phyloP scores from a whole-genome alignment of 2,888 invertebrate genomes.

The Acanthosoma haemorrhoidale region DNA sequence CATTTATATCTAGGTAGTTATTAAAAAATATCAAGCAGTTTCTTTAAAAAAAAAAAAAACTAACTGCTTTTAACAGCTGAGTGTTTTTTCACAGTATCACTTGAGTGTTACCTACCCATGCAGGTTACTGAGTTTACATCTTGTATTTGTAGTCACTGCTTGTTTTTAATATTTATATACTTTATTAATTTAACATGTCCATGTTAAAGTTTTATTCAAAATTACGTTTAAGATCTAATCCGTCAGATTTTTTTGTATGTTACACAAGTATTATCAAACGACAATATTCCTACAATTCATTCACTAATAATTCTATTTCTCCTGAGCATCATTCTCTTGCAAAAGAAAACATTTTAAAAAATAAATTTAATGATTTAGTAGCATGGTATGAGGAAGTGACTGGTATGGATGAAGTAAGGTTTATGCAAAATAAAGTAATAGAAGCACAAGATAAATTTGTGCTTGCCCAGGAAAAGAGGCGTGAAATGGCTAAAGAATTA shows the following conservation, averaged over 20 bases:
- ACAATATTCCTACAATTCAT: neutral
- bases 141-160: neutral
- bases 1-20: too few relatives aligned
- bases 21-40: neutral
- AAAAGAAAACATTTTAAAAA: conserved; percentile 42
- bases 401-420: conserved; percentile 70
- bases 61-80: neutral
- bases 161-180: neutral
- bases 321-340: neutral
- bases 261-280: too few relatives aligned
- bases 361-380: conserved; percentile 52
- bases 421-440: conserved; percentile 67
- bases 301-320: neutral
- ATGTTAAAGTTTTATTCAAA: neutral
- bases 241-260: too few relatives aligned
- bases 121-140: neutral
- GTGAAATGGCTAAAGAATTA: conserved; percentile 58
- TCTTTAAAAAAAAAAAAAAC: neutral
- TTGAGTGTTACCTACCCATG: neutral
- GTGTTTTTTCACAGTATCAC: neutral
- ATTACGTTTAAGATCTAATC: neutral
- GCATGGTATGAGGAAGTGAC: conserved; percentile 66
- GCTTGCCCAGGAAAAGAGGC: conserved; percentile 58
- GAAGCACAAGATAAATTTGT: conserved; percentile 62
- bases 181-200: neutral